Conservation (phyloP, 2,113 vertebrate genomes). For the Zonotrichia leucophrys region DNA sequence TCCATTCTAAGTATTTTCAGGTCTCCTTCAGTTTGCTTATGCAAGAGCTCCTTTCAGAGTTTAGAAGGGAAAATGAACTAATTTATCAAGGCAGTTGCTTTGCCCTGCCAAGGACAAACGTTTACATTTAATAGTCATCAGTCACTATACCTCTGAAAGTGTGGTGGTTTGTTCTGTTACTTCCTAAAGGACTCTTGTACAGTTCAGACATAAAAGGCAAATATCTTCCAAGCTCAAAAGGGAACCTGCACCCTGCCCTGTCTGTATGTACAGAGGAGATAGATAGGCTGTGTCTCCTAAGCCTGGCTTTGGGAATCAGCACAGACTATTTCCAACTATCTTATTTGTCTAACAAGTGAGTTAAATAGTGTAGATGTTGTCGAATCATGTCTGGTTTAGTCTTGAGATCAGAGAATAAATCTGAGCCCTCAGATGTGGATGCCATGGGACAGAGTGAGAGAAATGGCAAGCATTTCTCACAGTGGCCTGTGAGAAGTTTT, state of each 20-base stretch:
- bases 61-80: conserved; percentile 6
- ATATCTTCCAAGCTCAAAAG: background rate
- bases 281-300: background rate
- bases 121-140: background rate
- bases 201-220: background rate
- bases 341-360: background rate
- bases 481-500: too few species aligned
- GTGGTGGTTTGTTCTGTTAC: background rate
- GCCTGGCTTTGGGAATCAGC: background rate
- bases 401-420: background rate
- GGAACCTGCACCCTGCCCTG: background rate
- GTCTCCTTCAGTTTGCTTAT: background rate
- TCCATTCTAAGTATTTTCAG: background rate
- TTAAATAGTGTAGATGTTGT: background rate
- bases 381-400: background rate
- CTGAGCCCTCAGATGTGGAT: background rate
- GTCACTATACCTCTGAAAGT: background rate
- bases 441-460: too few species aligned
- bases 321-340: background rate
- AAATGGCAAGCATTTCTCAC: too few species aligned
- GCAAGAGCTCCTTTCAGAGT: conserved; percentile 5
- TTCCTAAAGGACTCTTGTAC: background rate
- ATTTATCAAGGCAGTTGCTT: background rate
- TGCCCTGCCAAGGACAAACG: background rate
- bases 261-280: background rate